Percentiles rank a stretch among this genome's conserved stretches.
Evolutionary conservation across 2,888 invertebrate species (phyloP).

Genomic region (Pheosia tremula): DNA sequence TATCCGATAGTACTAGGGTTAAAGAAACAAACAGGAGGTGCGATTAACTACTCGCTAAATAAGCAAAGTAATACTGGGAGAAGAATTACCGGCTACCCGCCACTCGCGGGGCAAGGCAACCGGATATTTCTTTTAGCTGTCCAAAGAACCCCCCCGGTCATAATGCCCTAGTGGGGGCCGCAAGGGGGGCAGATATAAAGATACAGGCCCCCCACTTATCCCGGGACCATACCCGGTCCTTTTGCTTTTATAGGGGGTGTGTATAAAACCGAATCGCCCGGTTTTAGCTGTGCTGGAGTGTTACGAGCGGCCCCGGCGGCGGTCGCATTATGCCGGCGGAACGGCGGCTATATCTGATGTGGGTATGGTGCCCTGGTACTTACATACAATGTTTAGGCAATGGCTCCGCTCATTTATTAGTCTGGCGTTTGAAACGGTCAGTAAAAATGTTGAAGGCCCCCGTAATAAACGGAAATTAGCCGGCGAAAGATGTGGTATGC

Average conservation of each 20-base stretch:
- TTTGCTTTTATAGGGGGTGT: conserved; percentile 85
- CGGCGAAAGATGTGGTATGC: conserved; percentile 30
- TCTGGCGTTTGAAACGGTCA: conserved; percentile 54
- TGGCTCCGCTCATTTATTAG: conserved; percentile 66
- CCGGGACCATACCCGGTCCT: conserved; percentile 81
- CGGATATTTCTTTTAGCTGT: conserved; percentile 85
- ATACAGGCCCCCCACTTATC: conserved; percentile 83
- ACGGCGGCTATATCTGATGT: conserved; percentile 73
- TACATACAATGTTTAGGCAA: conserved; percentile 71
- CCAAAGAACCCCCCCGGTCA: conserved; percentile 83
- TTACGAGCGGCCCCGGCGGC: conserved; percentile 80
- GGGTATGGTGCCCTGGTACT: conserved; percentile 74
- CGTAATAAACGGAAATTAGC: conserved; percentile 54
- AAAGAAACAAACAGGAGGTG: conserved; percentile 58
- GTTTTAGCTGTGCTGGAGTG: conserved; percentile 82
- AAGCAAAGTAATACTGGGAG: conserved; percentile 76
- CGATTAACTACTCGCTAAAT: conserved; percentile 75
- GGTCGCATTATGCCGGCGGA: conserved; percentile 71
- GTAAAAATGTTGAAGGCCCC: conserved; percentile 59
- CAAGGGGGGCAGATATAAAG: conserved; percentile 81
- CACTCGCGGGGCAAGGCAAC: conserved; percentile 73
- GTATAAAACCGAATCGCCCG: conserved; percentile 84
- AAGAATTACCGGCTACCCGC: conserved; percentile 76
- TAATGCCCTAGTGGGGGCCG: conserved; percentile 76
- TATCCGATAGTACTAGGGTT: conserved; percentile 46